Base-by-base conservation (phyloP, 2,797 vertebrate species). In the Dendrocincla tyrannina region DNA sequence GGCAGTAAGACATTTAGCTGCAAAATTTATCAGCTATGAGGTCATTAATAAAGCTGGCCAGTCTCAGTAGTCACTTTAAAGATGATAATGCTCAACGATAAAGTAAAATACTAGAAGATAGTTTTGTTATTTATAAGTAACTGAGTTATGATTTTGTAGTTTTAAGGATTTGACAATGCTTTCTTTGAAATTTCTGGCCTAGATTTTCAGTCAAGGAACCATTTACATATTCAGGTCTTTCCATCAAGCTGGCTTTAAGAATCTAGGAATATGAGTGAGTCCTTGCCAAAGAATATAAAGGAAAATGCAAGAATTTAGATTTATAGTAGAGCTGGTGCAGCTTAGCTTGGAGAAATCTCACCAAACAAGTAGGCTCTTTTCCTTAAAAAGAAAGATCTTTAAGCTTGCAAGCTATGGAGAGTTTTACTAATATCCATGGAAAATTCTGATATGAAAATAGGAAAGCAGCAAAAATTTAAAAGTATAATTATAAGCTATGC, bases 31-130 rank as follows among this genome's bases (percentile, higher is more conserved):
- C 91, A 96, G 80, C 79, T 89, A 91, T 97, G 94, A 96, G 88
- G 96, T 96, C 93, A 97, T 96, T 91, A 94, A 91, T 96, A 93
- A 95, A 95, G 83, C 95, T 96, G 85, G 74, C 90, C 81, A 97
- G 94, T 87, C 91, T 97, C 94, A 97, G 82, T 95, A 95, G 89
- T 95, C 96, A 95, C 96, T 97, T 97, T 78, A 77, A 96, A 93
- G 81, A 77, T 0, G 95, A 96, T 93, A 96, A 68, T 37, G 68
- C 32, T 88, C 18, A 30, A 56, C 1, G 95, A 97, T 97, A 96
- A 94, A 89, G 37, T 66, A 76, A 95, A 88, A 90, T n/a, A 30
- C 79, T 88, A 72, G 77, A 79, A 95, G 93, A 96, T 95, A 96
- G 58, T 91, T 95, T 97, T 95, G 95, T 97, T 95, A 55, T 33